phyloP scores from a whole-genome alignment of 2,797 vertebrate species.

The Erithacus rubecula region DNA sequence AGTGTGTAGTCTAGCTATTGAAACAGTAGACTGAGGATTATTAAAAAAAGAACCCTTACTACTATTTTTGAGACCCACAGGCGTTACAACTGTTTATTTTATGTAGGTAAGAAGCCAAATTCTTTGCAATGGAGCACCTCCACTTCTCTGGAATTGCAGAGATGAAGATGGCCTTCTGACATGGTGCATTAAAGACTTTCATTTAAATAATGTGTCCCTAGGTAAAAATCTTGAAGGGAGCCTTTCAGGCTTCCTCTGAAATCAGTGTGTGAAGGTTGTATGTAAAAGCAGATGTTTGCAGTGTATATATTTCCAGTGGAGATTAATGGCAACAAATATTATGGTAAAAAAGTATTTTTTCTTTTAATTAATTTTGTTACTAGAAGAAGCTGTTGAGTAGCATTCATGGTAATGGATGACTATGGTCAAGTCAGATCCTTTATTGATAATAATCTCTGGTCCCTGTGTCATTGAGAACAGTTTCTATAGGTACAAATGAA shows the following conservation, averaged over 20 bases:
- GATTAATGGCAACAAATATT: not conserved
- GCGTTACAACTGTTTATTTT: slow-evolving; percentile 35
- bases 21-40: slow-evolving; percentile 36
- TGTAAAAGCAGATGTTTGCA: slow-evolving; percentile 42
- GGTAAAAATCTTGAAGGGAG: slow-evolving; percentile 9
- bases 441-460: slow-evolving; percentile 27
- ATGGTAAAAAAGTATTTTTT: not conserved
- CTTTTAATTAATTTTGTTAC: not conserved
- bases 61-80: slow-evolving; percentile 5
- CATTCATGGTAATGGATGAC: slow-evolving; percentile 2
- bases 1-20: slow-evolving; percentile 34
- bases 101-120: slow-evolving; percentile 30
- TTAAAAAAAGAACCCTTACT: not conserved
- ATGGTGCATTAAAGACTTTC: not conserved
- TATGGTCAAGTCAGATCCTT: slow-evolving; percentile 25
- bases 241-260: slow-evolving; percentile 27
- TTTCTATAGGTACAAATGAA: slow-evolving; percentile 59
- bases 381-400: slow-evolving; percentile 13
- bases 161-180: slow-evolving; percentile 31
- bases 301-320: not conserved
- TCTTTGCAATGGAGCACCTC: not conserved
- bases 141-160: not conserved
- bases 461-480: slow-evolving; percentile 40
- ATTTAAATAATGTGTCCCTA: slow-evolving; percentile 1
- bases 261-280: not conserved